A percentile compares a stretch with the other conserved stretches of the same genome.
These are phyloP conservation scores for Torymus aiolomorphi DNA, from an alignment of 2,888 invertebrate species.

Conservation along the genomic window DNA sequence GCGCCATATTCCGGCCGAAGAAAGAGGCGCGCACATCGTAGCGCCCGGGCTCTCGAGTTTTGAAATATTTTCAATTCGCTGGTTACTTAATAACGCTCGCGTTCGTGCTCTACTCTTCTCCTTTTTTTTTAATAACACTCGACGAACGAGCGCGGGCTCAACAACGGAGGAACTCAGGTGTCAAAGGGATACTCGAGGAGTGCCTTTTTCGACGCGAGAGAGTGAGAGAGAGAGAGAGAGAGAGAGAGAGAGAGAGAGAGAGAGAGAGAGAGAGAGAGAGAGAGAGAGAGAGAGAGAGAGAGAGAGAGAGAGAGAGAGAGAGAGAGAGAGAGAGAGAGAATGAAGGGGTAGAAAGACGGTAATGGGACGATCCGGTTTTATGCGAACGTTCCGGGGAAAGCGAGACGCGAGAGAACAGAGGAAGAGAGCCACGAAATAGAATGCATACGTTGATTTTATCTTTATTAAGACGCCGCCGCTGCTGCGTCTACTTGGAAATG, in stretches of 20 bases:
- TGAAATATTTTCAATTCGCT: constrained; percentile 62
- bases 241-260: no score
- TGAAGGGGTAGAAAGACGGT: constrained; percentile 19
- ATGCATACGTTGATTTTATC: constrained; percentile 33
- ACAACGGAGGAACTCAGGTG: constrained; percentile 42
- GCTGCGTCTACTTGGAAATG: neutral
- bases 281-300: no score
- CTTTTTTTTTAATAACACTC: constrained; percentile 46
- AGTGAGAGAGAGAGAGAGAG: no score
- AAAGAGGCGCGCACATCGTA: constrained; percentile 10
- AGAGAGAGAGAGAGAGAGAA: constrained; percentile 35
- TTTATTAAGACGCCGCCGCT: constrained; percentile 25
- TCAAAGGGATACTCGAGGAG: constrained; percentile 48
- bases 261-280: no score
- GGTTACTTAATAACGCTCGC: constrained; percentile 60
- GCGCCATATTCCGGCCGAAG: neutral
- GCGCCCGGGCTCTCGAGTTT: constrained; percentile 45
- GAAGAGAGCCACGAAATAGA: neutral
- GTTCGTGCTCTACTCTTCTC: constrained; percentile 10
- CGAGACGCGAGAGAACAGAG: neutral
- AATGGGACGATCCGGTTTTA: constrained; percentile 45
- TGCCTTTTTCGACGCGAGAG: constrained; percentile 28
- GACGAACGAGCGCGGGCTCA: neutral
- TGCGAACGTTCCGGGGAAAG: neutral
- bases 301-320: no score